A percentile compares a stretch with the other conserved stretches of the same genome.
Conservation (phyloP, 2,888 invertebrate genomes). For the Limnephilus rhombicus region DNA sequence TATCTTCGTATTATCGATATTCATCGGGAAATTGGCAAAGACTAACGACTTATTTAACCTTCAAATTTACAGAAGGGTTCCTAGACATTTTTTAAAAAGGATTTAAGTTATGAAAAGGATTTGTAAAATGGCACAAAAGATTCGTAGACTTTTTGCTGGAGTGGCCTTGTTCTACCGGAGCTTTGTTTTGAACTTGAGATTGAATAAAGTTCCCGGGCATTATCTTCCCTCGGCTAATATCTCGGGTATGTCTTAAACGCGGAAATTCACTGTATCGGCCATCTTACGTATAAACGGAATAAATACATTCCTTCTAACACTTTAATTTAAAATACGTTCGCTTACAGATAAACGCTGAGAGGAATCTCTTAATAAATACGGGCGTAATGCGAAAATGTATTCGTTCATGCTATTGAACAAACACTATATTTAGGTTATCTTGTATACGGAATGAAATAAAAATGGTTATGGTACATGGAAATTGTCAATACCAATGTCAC, state of each 20-base stretch:
- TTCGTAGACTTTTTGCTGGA: not conserved
- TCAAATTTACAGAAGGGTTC: not conserved
- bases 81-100: not conserved
- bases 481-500: too few species aligned
- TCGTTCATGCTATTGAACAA: not conserved
- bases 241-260: conserved; percentile 9
- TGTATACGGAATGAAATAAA: not conserved
- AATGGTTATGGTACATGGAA: too few species aligned
- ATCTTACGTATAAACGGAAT: not conserved
- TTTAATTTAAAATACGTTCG: not conserved
- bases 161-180: not conserved
- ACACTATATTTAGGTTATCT: not conserved
- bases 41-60: conserved; percentile 7
- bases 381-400: not conserved
- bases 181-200: not conserved
- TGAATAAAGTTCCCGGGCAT: not conserved
- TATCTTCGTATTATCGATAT: not conserved
- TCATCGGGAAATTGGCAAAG: conserved; percentile 13
- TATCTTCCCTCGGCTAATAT: conserved; percentile 5
- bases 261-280: conserved; percentile 18
- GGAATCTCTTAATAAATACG: not conserved
- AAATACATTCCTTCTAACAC: conserved; percentile 7
- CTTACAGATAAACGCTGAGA: not conserved
- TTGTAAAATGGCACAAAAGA: not conserved
- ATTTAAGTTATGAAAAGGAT: not conserved